These are phyloP conservation scores for Adrianichthys oophorus DNA, from an alignment of 2,797 vertebrate species.

Conservation along the genomic window DNA sequence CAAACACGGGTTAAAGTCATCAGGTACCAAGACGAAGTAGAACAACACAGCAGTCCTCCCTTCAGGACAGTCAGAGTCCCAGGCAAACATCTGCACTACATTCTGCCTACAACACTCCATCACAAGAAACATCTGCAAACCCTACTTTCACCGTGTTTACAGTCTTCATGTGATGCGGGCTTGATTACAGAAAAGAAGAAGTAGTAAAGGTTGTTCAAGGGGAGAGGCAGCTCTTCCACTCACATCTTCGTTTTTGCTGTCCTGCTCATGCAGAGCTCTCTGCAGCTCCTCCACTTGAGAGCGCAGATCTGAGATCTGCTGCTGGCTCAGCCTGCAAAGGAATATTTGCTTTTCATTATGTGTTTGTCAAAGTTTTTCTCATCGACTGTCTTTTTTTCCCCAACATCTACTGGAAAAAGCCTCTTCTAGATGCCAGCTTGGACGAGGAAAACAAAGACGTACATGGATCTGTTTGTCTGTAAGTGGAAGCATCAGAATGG, in stretches of 20 bases:
- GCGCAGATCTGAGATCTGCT: conserved; percentile 84
- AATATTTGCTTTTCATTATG: no score
- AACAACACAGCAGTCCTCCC: conserved; percentile 16
- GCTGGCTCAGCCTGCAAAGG: conserved; percentile 76
- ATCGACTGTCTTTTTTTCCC: no score
- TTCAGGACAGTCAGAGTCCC: conserved; percentile 1
- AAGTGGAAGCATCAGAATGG: no score
- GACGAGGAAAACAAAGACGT: no score
- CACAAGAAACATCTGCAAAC: no score
- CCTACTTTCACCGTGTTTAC: background rate
- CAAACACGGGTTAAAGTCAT: conserved; percentile 66
- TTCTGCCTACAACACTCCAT: no score
- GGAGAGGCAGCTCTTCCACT: conserved; percentile 57
- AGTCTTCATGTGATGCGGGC: background rate
- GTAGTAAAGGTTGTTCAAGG: background rate
- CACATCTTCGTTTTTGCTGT: conserved; percentile 86
- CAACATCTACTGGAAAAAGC: no score
- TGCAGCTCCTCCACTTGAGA: conserved; percentile 87
- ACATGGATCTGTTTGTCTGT: no score
- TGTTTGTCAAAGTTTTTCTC: no score
- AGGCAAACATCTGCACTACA: conserved; percentile 3
- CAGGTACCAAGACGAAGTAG: conserved; percentile 30
- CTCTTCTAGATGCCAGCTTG: no score
- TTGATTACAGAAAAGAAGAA: conserved; percentile 2
- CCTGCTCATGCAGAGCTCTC: conserved; percentile 85